Conservation (phyloP, 1,140 invertebrate genomes). For the Lepidotrigona ventralis region DNA sequence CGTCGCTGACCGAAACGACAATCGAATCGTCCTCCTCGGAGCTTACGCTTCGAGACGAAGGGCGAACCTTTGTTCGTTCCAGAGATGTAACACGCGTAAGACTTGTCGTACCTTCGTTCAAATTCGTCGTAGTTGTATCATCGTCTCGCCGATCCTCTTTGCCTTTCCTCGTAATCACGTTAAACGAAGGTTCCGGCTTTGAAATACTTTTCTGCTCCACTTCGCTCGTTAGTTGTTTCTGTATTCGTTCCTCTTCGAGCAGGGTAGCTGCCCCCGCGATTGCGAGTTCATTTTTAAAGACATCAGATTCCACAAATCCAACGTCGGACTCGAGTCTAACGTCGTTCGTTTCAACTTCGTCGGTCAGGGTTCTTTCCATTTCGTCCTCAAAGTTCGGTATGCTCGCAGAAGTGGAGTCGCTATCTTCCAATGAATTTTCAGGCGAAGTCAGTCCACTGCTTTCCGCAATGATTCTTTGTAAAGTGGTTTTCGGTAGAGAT, state of each 20-base stretch:
- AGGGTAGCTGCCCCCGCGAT: no score
- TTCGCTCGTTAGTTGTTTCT: no score
- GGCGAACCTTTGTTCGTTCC: slow-evolving; percentile 47
- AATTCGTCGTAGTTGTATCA: slow-evolving; percentile 1
- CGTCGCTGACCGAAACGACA: slow-evolving; percentile 44
- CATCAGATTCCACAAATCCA: neutral
- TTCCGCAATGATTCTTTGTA: slow-evolving; percentile 4
- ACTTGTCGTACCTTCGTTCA: neutral
- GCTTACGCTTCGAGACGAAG: slow-evolving; percentile 49
- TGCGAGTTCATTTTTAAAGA: neutral
- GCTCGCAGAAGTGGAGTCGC: neutral
- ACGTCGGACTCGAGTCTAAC: neutral
- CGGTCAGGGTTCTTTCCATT: no score
- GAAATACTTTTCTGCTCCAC: no score
- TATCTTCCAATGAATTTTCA: neutral
- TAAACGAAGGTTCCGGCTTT: neutral
- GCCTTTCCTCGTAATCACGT: neutral
- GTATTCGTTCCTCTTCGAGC: neutral
- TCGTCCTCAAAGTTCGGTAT: neutral
- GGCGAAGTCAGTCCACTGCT: neutral
- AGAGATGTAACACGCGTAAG: slow-evolving; percentile 26
- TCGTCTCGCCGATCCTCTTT: slow-evolving; percentile 1
- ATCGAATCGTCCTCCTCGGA: slow-evolving; percentile 67
- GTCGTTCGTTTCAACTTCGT: neutral
- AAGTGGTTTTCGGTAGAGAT: neutral